Evolutionary conservation across 2,888 invertebrate genomes (phyloP), one percentile per base, ranked within the genome.

Genomic region (Eubasilissa splendida): DNA sequence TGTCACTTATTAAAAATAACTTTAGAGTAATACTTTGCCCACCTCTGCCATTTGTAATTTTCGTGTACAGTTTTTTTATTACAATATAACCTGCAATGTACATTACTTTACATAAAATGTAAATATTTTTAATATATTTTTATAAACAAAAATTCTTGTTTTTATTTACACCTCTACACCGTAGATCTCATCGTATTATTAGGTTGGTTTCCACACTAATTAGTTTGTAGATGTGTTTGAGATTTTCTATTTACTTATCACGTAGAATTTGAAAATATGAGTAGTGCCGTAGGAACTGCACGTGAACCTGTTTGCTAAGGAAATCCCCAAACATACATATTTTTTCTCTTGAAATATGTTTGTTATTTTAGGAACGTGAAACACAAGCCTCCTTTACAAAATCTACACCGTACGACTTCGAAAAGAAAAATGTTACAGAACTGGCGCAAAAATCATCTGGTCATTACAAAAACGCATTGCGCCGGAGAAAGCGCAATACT

Each of bases 1-100:
- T 87, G 33, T 79, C 73, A 78, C 54, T 63, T 79, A 79, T n/a
- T 71, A 79, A 76, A 73, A 58, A 76, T 73, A 78, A 58, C 60
- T 78, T 56, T n/a, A 66, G 33, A 33, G 54, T 78, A 42, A 63
- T 75, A 79, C 80, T 84, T 82, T 83, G 83, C 80, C 80, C 77
- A 76, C 76, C 84, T 83, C 83, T 84, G 78, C 78, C 76, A 82
- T 76, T 77, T 80, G 52, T 80, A 78, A 76, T 77, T 76, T 79
- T 78, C 58, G 50, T 82, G 83, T 83, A 81, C 80, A 82, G 77
- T 53, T 58, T 76, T 68, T 80, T 31, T 52, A 60, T n/a, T 73
- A 76, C 33, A 63, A 63, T 77, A 74, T 68, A 81, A 80, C 79
- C 77, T 83, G 81, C 71, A 77, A 75, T 83, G 79, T 83, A 83